phyloP scores from a whole-genome alignment of 2,113 vertebrate genomes.

The Platichthys flesus region DNA sequence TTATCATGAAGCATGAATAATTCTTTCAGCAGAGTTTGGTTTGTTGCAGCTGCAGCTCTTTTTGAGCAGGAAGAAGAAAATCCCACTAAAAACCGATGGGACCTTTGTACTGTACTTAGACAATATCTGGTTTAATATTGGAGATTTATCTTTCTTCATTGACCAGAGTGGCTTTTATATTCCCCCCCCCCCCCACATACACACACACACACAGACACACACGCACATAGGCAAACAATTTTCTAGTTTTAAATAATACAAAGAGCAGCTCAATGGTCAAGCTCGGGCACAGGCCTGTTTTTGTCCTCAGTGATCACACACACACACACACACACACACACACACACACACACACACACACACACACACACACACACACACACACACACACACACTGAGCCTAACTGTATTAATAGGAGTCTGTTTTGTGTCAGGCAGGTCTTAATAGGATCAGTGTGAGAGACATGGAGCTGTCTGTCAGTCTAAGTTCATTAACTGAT shows the following conservation, averaged over 20 bases:
- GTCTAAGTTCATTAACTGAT: conserved; percentile 95
- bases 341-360: conserved; percentile 19
- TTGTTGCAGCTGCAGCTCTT: too few species aligned
- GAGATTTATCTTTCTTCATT: too few species aligned
- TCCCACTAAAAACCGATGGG: too few species aligned
- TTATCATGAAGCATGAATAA: too few species aligned
- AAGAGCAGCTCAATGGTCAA: conserved; percentile 26
- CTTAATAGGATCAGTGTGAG: conserved; percentile 93
- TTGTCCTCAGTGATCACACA: conserved; percentile 39
- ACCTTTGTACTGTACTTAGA: too few species aligned
- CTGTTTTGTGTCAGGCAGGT: conserved; percentile 94
- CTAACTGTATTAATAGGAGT: conserved; percentile 91
- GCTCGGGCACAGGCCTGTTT: conserved; percentile 49
- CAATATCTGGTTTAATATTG: too few species aligned
- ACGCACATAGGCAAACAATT: not conserved
- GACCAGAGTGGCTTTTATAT: too few species aligned
- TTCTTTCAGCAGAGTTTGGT: too few species aligned
- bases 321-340: conserved; percentile 14
- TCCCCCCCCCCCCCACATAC: not conserved
- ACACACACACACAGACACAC: not conserved
- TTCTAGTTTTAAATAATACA: conserved; percentile 11
- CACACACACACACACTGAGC: conserved; percentile 49
- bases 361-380: conserved; percentile 31
- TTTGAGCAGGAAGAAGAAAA: too few species aligned
- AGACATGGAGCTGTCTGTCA: conserved; percentile 97